A percentile compares a stretch with the other conserved stretches of the same genome.
phyloP scores from a whole-genome alignment of 1,140 invertebrate species.

The Cydia fagiglandana region DNA sequence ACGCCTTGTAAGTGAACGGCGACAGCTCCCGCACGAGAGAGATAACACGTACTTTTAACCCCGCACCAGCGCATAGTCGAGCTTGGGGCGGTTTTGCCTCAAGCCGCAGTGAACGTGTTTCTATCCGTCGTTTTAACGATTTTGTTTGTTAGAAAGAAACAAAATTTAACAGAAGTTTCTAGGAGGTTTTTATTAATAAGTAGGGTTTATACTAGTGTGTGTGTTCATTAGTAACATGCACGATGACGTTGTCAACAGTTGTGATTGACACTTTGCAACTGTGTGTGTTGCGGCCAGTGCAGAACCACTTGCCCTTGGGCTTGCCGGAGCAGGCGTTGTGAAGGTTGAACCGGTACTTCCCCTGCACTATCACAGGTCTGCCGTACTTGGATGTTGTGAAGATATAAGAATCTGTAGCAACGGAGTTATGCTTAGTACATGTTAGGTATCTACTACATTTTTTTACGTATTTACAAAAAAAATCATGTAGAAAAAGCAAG shows the following conservation, averaged over 20 bases:
- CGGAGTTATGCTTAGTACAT: background rate
- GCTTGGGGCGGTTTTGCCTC: no score
- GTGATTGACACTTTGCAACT: constrained; percentile 24
- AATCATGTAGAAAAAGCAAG: no score
- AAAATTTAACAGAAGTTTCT: background rate
- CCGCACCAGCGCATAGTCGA: no score
- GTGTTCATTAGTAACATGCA: constrained; percentile 8
- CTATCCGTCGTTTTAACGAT: no score
- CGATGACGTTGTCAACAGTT: constrained; percentile 22
- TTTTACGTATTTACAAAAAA: no score
- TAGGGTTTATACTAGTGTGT: constrained; percentile 2
- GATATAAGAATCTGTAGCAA: background rate
- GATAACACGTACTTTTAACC: no score
- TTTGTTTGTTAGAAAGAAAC: no score
- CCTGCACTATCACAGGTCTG: constrained; percentile 2
- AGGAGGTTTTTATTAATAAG: background rate
- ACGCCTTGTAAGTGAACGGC: no score
- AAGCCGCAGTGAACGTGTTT: no score
- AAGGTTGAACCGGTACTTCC: constrained; percentile 21
- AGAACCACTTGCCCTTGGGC: constrained; percentile 31
- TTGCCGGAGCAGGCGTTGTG: background rate
- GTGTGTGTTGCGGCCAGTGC: background rate
- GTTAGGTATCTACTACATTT: no score
- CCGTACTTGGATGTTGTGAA: constrained; percentile 26
- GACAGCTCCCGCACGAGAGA: no score